Conservation (phyloP, 2,888 invertebrate species). For the Stratiomys singularior region DNA sequence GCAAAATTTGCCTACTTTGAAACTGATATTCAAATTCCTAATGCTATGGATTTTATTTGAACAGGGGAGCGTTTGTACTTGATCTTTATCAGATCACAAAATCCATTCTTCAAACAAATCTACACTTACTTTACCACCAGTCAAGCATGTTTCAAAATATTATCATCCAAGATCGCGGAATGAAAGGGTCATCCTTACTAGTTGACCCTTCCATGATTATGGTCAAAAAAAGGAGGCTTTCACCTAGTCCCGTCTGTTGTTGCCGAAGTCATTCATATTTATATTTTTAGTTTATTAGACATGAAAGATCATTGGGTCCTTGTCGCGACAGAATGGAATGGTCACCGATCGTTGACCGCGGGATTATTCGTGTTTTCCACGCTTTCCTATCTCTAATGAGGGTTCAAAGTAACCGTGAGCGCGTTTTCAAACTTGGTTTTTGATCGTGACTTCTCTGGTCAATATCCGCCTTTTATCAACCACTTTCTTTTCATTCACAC, state of each 20-base stretch:
- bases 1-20: no score
- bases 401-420: slow-evolving; percentile 28
- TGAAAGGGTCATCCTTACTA: slow-evolving; percentile 18
- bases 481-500: slow-evolving; percentile 1
- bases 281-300: slow-evolving; percentile 36
- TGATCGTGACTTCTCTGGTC: not conserved
- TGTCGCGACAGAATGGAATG: slow-evolving; percentile 4
- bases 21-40: no score
- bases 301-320: slow-evolving; percentile 12
- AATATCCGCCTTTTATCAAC: not conserved
- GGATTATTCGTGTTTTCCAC: slow-evolving; percentile 16
- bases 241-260: not conserved
- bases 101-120: no score
- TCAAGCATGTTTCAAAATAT: no score
- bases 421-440: not conserved
- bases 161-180: slow-evolving; percentile 6
- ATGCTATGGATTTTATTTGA: no score
- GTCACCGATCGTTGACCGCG: slow-evolving; percentile 41
- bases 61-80: no score
- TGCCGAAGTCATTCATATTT: slow-evolving; percentile 8
- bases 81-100: no score
- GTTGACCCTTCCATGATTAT: not conserved
- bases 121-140: no score
- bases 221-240: slow-evolving; percentile 7
- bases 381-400: slow-evolving; percentile 29